These are phyloP conservation scores for Ceratina japonica DNA, from an alignment of 1,140 invertebrate species.

Conservation along the genomic window DNA sequence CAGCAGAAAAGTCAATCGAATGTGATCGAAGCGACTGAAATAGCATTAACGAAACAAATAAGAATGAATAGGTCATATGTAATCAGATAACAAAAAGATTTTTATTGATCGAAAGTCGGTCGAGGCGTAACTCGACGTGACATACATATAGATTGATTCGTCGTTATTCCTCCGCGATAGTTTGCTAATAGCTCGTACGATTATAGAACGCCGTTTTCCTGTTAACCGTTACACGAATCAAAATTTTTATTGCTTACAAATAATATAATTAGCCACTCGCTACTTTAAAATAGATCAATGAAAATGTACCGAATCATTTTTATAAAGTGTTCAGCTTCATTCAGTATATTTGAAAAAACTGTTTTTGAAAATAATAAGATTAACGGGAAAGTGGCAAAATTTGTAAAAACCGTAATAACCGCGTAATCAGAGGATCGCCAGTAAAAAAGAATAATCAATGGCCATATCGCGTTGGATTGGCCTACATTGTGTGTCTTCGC, in stretches of 20 bases:
- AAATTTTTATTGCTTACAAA: background rate
- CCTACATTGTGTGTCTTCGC: slow-evolving; percentile 22
- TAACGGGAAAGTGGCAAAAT: slow-evolving; percentile 2
- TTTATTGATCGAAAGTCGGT: slow-evolving; percentile 10
- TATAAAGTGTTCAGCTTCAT: background rate
- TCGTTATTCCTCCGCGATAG: slow-evolving; percentile 15
- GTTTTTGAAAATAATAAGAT: background rate
- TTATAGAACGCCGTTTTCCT: slow-evolving; percentile 15
- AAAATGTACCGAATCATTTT: background rate
- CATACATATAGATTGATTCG: slow-evolving; percentile 9
- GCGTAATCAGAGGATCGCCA: slow-evolving; percentile 34
- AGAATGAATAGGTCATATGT: background rate
- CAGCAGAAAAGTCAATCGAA: slow-evolving; percentile 18
- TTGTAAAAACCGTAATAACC: slow-evolving; percentile 29
- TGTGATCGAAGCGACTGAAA: slow-evolving; percentile 32
- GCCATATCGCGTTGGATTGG: slow-evolving; percentile 16
- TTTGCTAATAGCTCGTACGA: slow-evolving; percentile 15
- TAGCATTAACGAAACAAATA: background rate
- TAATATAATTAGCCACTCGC: background rate
- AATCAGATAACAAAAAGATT: slow-evolving; percentile 8
- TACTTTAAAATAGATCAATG: background rate
- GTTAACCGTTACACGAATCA: background rate
- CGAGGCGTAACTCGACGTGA: slow-evolving; percentile 11
- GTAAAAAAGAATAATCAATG: background rate
- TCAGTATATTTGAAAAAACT: too few species aligned